A percentile compares a stretch with the other conserved stretches of the same genome.
phyloP scores from a whole-genome alignment of 2,888 invertebrate species.

The Eugnorisma glareosa region DNA sequence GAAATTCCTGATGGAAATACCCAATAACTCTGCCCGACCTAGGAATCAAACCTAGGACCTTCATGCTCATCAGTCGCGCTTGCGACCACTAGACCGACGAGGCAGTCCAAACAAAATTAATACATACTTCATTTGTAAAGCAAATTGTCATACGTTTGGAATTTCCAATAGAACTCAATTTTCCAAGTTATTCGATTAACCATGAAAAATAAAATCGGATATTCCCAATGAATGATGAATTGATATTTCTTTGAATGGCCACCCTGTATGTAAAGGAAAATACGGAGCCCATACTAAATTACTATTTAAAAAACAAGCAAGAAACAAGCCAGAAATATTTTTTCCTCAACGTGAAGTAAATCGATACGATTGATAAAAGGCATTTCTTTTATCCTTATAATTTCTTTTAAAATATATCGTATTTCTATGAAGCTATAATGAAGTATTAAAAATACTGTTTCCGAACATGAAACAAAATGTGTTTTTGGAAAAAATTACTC shows the following conservation, averaged over 20 bases:
- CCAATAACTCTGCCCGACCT: too few species aligned
- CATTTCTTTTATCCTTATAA: conserved; percentile 42
- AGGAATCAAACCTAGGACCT: too few species aligned
- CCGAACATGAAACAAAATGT: background rate
- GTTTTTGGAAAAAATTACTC: background rate
- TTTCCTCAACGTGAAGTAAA: conserved; percentile 51
- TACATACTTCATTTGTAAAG: background rate
- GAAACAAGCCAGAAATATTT: conserved; percentile 40
- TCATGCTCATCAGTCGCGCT: too few species aligned
- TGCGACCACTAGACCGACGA: too few species aligned
- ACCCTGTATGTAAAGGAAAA: conserved; percentile 27
- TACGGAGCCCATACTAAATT: conserved; percentile 28
- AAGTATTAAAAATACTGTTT: background rate
- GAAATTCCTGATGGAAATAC: too few species aligned
- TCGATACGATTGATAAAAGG: conserved; percentile 33
- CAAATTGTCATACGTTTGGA: background rate
- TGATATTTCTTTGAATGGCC: conserved; percentile 35
- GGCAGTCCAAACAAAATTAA: background rate
- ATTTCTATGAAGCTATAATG: conserved; percentile 7
- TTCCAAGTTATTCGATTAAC: background rate
- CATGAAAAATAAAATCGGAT: background rate
- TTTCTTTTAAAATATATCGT: conserved; percentile 24
- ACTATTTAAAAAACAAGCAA: conserved; percentile 29
- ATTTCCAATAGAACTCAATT: background rate
- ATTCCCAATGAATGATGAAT: conserved; percentile 6